A percentile compares a stretch with the other conserved stretches of the same genome.
Evolutionary conservation across 2,113 vertebrate species (phyloP).

Genomic region (Strix uralensis): DNA sequence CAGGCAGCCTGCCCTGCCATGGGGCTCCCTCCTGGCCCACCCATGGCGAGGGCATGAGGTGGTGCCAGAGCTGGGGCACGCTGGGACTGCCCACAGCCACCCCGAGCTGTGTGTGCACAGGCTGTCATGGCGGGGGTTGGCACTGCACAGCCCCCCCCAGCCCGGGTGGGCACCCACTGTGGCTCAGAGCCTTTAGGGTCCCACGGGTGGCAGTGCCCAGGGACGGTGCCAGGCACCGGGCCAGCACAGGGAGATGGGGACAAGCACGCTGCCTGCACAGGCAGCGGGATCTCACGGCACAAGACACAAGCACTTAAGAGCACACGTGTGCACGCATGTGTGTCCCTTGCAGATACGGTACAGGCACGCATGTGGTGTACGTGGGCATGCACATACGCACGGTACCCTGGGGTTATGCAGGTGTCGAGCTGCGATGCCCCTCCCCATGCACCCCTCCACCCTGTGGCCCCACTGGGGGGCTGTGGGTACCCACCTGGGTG

Average conservation of each 20-base stretch:
- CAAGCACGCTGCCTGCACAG: neutral
- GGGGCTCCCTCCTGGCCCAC: neutral
- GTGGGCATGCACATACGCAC: neutral
- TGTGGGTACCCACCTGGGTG: neutral
- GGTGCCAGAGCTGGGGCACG: neutral
- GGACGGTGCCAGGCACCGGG: neutral
- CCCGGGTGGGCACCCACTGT: neutral
- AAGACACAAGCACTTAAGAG: conserved; percentile 46
- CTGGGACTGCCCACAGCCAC: accelerated
- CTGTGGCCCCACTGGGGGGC: neutral
- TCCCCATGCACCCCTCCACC: neutral
- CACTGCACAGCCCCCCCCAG: neutral
- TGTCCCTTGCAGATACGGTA: neutral
- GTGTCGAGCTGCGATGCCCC: neutral
- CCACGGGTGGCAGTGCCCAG: neutral
- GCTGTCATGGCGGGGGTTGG: neutral
- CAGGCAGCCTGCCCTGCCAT: neutral
- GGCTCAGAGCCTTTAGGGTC: neutral
- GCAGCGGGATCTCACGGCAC: neutral
- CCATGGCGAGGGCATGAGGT: neutral
- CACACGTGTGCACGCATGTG: neutral
- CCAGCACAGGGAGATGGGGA: neutral
- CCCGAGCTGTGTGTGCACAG: neutral
- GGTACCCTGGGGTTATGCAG: neutral
- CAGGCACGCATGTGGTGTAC: neutral